phyloP scores from a whole-genome alignment of 92 coral and sea anemone genomes.

The Micromussa lordhowensis region DNA sequence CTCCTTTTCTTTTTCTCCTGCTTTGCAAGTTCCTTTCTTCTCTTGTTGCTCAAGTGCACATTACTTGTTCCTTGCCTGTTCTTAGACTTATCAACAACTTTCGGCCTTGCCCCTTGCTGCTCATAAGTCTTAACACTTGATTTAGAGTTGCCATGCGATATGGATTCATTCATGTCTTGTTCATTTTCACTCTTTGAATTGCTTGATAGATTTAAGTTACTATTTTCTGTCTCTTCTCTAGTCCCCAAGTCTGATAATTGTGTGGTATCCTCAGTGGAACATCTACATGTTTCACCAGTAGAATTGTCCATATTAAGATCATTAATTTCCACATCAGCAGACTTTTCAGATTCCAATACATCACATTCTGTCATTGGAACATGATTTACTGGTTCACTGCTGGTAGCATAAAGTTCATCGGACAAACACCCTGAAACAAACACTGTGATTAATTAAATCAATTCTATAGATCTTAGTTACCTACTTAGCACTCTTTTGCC shows the following conservation, averaged over 20 bases:
- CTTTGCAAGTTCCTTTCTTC: slow-evolving; percentile 92
- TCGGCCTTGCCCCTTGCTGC: slow-evolving; percentile 83
- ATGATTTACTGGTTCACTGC: not conserved
- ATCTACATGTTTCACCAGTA: not conserved
- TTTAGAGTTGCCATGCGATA: not conserved
- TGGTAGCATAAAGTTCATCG: not conserved
- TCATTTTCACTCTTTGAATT: not conserved
- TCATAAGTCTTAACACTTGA: not conserved
- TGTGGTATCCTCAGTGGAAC: not conserved
- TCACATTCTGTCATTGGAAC: not conserved
- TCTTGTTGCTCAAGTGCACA: slow-evolving; percentile 77
- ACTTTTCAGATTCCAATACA: not conserved
- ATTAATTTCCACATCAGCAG: not conserved
- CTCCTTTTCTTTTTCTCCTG: slow-evolving; percentile 90
- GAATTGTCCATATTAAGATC: not conserved
- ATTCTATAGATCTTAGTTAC: no score
- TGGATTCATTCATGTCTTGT: slow-evolving; percentile 1
- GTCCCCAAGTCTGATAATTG: not conserved
- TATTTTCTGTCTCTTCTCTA: not conserved
- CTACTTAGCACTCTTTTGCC: no score
- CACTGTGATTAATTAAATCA: not conserved
- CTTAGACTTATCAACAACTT: slow-evolving; percentile 53
- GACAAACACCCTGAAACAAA: slow-evolving; percentile 26
- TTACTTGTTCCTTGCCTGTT: slow-evolving; percentile 35
- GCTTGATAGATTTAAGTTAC: not conserved